Percentiles rank a stretch among this genome's conserved stretches.
These are phyloP conservation scores for Dynastes tityus DNA, from an alignment of 2,888 invertebrate genomes.

Conservation along the genomic window DNA sequence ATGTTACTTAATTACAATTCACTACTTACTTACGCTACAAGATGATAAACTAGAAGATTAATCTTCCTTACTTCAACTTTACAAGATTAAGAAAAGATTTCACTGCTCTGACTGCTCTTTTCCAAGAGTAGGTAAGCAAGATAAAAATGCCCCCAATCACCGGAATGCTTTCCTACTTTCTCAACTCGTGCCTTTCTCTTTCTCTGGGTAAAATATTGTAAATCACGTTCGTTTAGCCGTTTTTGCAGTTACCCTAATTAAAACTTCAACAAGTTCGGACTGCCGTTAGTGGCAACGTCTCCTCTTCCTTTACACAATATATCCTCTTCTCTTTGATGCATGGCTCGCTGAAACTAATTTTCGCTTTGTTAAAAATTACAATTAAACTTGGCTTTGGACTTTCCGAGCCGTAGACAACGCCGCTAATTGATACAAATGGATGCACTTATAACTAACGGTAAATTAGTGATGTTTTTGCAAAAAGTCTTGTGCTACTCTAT, in stretches of 20 bases:
- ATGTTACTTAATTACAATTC: too few species aligned
- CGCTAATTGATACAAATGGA: conserved; percentile 4
- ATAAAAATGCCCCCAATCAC: too few species aligned
- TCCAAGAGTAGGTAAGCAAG: too few species aligned
- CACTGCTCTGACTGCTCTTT: too few species aligned
- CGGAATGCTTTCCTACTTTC: too few species aligned
- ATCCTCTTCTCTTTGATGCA: conserved; percentile 1
- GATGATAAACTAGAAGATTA: too few species aligned
- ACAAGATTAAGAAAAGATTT: too few species aligned
- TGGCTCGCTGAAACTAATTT: conserved; percentile 2
- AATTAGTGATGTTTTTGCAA: too few species aligned
- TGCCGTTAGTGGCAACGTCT: not conserved
- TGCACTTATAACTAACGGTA: not conserved
- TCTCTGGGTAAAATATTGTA: not conserved
- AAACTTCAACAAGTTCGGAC: conserved; percentile 6
- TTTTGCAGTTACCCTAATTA: conserved; percentile 6
- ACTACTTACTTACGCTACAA: too few species aligned
- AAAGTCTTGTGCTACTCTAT: too few species aligned
- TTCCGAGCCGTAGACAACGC: not conserved
- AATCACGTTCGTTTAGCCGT: not conserved
- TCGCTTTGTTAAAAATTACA: conserved; percentile 11
- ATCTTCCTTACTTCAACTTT: too few species aligned
- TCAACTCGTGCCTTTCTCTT: too few species aligned
- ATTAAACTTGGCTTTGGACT: not conserved
- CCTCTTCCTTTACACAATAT: not conserved